A percentile compares a stretch with the other conserved stretches of the same genome.
These are phyloP conservation scores for Oophaga sylvatica DNA, from an alignment of 2,797 vertebrate genomes.

Conservation along the genomic window DNA sequence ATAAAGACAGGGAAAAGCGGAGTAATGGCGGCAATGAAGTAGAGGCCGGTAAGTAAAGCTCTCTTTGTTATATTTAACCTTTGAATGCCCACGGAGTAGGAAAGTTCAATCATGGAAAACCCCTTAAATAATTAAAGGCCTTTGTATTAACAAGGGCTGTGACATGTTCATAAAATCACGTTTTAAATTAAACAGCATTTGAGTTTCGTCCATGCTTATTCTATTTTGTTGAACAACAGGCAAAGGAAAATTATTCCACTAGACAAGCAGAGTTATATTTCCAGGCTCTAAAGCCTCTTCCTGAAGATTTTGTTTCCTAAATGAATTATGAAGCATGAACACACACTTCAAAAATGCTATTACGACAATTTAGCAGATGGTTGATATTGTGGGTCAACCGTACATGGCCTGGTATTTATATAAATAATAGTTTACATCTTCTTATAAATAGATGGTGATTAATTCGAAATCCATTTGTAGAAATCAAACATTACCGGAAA, in stretches of 20 bases:
- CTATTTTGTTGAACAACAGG: conserved; percentile 65
- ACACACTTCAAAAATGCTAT: conserved; percentile 74
- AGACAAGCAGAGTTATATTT: conserved; percentile 68
- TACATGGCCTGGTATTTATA: conserved; percentile 78
- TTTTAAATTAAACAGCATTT: conserved; percentile 51
- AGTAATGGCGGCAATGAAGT: too few relatives aligned
- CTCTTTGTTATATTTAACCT: too few relatives aligned
- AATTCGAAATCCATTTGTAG: conserved; percentile 82
- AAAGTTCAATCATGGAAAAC: too few relatives aligned
- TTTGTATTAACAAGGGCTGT: neutral
- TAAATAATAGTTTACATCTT: conserved; percentile 83
- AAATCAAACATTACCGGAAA: conserved; percentile 74
- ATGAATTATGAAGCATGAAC: conserved; percentile 70
- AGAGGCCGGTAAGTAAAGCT: too few relatives aligned
- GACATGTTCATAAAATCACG: conserved; percentile 37
- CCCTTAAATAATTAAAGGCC: too few relatives aligned
- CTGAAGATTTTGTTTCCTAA: conserved; percentile 68
- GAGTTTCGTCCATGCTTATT: conserved; percentile 61
- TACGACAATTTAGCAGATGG: conserved; percentile 75
- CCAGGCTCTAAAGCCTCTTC: conserved; percentile 63
- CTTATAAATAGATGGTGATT: conserved; percentile 83
- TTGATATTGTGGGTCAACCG: conserved; percentile 69
- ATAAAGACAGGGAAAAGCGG: too few relatives aligned
- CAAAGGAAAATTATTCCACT: conserved; percentile 68
- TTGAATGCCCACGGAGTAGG: too few relatives aligned